Evolutionary conservation across 2,113 vertebrate genomes (phyloP).

Genomic region (Neotragus pygmaeus): DNA sequence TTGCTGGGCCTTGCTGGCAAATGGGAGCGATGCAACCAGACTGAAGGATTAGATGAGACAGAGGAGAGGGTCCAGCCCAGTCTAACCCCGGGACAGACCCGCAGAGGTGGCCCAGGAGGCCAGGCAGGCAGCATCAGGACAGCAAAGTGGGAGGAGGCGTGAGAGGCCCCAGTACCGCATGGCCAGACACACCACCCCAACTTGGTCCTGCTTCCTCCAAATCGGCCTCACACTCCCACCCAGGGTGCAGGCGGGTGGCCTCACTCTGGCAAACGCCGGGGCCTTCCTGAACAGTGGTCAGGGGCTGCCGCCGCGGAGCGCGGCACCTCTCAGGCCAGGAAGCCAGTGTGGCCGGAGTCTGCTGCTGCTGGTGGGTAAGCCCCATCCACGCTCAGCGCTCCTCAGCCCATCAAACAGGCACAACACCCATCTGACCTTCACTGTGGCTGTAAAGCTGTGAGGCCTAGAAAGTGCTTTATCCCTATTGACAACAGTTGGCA

Average conservation of each 20-base stretch:
- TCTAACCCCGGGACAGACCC: fast-evolving
- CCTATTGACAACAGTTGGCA: not conserved
- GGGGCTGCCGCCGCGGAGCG: not conserved
- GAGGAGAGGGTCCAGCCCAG: not conserved
- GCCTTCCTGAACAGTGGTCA: not conserved
- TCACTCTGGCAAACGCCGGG: not conserved
- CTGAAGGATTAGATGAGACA: not conserved
- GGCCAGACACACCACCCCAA: not conserved
- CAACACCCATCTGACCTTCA: not conserved
- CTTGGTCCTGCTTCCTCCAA: not conserved
- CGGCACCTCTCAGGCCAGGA: not conserved
- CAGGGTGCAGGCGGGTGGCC: not conserved
- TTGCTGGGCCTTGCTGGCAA: not conserved
- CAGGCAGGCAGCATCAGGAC: not conserved
- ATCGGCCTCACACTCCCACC: no score
- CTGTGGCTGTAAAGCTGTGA: not conserved
- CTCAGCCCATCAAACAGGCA: not conserved
- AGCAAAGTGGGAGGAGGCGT: fast-evolving
- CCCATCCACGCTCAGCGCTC: fast-evolving
- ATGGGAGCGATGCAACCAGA: not conserved
- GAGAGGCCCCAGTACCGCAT: fast-evolving
- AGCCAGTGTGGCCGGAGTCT: fast-evolving
- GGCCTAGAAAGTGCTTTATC: not conserved
- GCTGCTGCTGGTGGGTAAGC: not conserved
- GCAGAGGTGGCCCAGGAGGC: not conserved